Conservation (phyloP, 2,797 vertebrate genomes). For the Serranus cabrilla region DNA sequence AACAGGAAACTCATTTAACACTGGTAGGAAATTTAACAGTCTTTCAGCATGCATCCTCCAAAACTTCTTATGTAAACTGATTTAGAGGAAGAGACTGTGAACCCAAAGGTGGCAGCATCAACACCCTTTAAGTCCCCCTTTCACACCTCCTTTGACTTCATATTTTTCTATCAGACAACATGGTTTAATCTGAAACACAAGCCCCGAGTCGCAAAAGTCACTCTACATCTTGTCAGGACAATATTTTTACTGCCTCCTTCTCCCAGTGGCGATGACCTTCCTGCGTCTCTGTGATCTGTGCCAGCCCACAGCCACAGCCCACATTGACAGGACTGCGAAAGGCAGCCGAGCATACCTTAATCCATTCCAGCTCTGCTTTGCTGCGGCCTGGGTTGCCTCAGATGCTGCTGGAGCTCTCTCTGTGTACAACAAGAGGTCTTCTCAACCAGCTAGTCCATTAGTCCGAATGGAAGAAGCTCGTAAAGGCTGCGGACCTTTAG, state of each 20-base stretch:
- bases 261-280: constrained; percentile 79
- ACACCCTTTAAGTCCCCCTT: constrained; percentile 59
- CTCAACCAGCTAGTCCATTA: constrained; percentile 61
- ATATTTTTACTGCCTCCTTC: constrained; percentile 76
- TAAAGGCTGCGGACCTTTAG: constrained; percentile 36
- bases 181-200: constrained; percentile 73
- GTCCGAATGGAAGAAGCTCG: constrained; percentile 42
- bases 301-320: constrained; percentile 69
- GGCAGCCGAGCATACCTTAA: constrained; percentile 76
- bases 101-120: constrained; percentile 59
- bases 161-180: constrained; percentile 68
- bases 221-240: constrained; percentile 80
- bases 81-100: constrained; percentile 24
- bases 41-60: constrained; percentile 24
- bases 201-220: constrained; percentile 76
- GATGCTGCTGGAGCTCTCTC: constrained; percentile 48
- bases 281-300: constrained; percentile 70
- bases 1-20: constrained; percentile 13
- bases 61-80: constrained; percentile 24
- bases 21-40: constrained; percentile 17
- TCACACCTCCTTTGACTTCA: constrained; percentile 71
- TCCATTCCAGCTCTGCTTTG: constrained; percentile 63
- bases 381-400: constrained; percentile 50
- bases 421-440: constrained; percentile 32
- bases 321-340: constrained; percentile 72